A percentile compares a stretch with the other conserved stretches of the same genome.
phyloP scores from a whole-genome alignment of 2,797 vertebrate species.

The Sebastes minor region DNA sequence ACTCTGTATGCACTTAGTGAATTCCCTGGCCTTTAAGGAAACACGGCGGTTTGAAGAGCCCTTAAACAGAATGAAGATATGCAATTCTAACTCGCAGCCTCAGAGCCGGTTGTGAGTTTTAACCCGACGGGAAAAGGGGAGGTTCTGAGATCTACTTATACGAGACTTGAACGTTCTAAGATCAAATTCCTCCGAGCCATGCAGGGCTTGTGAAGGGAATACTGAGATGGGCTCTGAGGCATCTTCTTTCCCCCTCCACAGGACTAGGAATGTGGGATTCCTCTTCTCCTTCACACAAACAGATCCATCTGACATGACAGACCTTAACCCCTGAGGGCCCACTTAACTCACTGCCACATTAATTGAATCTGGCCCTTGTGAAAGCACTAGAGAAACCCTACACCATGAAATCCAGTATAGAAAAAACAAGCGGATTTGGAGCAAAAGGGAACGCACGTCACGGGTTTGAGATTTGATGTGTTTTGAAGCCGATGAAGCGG shows the following conservation, averaged over 20 bases:
- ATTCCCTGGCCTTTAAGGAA: neutral
- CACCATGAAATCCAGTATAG: slow-evolving; percentile 39
- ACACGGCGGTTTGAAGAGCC: neutral
- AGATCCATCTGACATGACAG: slow-evolving; percentile 80
- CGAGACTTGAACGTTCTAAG: slow-evolving; percentile 47
- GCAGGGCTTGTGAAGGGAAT: slow-evolving; percentile 54
- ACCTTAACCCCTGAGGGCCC: slow-evolving; percentile 79
- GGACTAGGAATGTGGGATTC: slow-evolving; percentile 54
- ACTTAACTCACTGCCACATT: slow-evolving; percentile 76
- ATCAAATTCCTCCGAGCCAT: slow-evolving; percentile 58
- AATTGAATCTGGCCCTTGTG: slow-evolving; percentile 73
- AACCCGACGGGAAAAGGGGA: slow-evolving; percentile 3
- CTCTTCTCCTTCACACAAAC: slow-evolving; percentile 64
- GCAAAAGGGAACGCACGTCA: slow-evolving; percentile 54
- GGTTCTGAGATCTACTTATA: slow-evolving; percentile 47
- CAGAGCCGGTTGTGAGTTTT: slow-evolving; percentile 13
- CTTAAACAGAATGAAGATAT: slow-evolving; percentile 11
- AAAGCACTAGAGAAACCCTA: slow-evolving; percentile 55
- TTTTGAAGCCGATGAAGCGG: slow-evolving; percentile 53
- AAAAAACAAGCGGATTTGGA: slow-evolving; percentile 58
- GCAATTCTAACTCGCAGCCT: neutral
- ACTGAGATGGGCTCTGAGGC: slow-evolving; percentile 56
- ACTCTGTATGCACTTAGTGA: neutral
- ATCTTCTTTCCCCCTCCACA: slow-evolving; percentile 40
- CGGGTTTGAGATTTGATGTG: slow-evolving; percentile 49